Evolutionary conservation across 2,113 vertebrate genomes (phyloP).

Genomic region (Gobiocypris rarus): DNA sequence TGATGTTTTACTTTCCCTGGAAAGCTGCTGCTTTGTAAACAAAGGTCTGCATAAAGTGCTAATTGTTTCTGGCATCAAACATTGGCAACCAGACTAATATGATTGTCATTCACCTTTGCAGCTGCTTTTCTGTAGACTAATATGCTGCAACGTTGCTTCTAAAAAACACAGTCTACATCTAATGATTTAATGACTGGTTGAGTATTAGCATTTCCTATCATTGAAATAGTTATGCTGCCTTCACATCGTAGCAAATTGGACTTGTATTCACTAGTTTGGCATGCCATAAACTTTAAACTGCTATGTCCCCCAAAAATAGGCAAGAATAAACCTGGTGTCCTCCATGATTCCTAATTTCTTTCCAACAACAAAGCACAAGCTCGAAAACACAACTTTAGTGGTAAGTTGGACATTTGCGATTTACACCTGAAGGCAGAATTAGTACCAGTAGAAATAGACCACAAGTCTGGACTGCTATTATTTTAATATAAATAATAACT

Average conservation of each 20-base stretch:
- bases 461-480: not conserved
- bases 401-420: too few relatives aligned
- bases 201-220: not conserved
- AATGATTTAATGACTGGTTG: not conserved
- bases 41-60: conserved; percentile 12
- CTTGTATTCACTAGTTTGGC: too few relatives aligned
- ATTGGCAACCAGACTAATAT: conserved; percentile 10
- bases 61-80: conserved; percentile 31
- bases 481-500: not conserved
- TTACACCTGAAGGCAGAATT: not conserved
- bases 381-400: too few relatives aligned
- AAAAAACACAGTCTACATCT: not conserved
- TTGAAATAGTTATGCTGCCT: not conserved
- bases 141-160: conserved; percentile 12
- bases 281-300: too few relatives aligned
- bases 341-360: too few relatives aligned
- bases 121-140: conserved; percentile 17
- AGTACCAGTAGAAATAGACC: not conserved
- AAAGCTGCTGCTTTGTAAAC: conserved; percentile 7
- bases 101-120: conserved; percentile 30
- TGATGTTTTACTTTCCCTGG: conserved; percentile 15
- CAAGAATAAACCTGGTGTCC: too few relatives aligned
- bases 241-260: too few relatives aligned
- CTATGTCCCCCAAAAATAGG: too few relatives aligned
- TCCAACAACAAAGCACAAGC: too few relatives aligned